phyloP scores from a whole-genome alignment of 2,888 invertebrate species.

The Hyposoter didymator region DNA sequence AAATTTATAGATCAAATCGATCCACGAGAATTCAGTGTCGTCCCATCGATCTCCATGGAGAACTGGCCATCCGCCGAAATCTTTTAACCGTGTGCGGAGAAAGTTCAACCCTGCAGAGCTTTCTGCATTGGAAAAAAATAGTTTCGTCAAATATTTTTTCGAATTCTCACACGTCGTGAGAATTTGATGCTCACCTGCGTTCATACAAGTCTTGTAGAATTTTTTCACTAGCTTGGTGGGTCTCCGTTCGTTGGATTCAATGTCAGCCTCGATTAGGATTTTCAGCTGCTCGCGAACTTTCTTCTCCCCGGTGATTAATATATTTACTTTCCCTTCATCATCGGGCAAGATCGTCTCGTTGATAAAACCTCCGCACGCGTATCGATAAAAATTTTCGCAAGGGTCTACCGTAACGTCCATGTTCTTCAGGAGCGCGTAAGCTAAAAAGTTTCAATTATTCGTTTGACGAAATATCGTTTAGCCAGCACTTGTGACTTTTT shows the following conservation, averaged over 20 bases:
- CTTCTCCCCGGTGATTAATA: conserved; percentile 89
- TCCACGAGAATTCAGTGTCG: conserved; percentile 91
- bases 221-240: conserved; percentile 92
- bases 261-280: conserved; percentile 88
- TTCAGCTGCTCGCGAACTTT: conserved; percentile 89
- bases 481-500: not conserved
- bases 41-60: conserved; percentile 92
- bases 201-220: conserved; percentile 95
- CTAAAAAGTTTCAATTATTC: conserved; percentile 78
- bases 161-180: not conserved
- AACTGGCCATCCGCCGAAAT: conserved; percentile 98
- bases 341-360: conserved; percentile 90
- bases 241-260: conserved; percentile 86
- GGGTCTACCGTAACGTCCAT: conserved; percentile 89
- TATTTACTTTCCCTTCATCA: conserved; percentile 90
- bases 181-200: conserved; percentile 88
- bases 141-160: not conserved
- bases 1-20: conserved; percentile 92
- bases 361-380: conserved; percentile 87
- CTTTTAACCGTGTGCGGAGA: conserved; percentile 87
- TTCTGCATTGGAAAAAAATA: conserved; percentile 85
- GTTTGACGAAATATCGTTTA: not conserved
- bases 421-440: conserved; percentile 88
- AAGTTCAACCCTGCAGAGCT: conserved; percentile 92
- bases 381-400: conserved; percentile 88